Evolutionary conservation across 2,797 vertebrate genomes (phyloP).

Genomic region (Chanos chanos): DNA sequence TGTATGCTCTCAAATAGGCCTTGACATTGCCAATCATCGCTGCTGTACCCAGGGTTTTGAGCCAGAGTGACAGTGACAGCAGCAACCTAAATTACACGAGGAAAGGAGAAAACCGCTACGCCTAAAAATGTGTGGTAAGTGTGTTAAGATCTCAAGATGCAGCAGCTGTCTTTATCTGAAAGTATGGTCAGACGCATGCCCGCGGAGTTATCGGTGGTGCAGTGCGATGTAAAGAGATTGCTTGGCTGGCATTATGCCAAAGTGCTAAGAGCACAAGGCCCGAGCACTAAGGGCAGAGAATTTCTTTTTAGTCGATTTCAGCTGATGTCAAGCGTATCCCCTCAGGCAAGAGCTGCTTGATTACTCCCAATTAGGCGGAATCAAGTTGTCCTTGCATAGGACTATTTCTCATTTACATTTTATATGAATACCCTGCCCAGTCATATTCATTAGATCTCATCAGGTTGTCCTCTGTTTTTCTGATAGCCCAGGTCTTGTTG

Average conservation of each 20-base stretch:
- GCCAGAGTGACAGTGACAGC: slow-evolving; percentile 13
- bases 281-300: too few species aligned
- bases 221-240: not conserved
- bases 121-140: not conserved
- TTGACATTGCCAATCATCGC: slow-evolving; percentile 37
- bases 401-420: not conserved
- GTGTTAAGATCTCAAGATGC: not conserved
- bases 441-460: not conserved
- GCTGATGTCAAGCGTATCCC: not conserved
- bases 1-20: slow-evolving; percentile 21
- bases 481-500: too few species aligned
- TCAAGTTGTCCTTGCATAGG: not conserved
- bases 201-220: not conserved
- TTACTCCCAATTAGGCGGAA: not conserved
- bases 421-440: not conserved
- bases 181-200: not conserved
- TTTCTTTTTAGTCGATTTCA: not conserved
- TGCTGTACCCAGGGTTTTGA: not conserved
- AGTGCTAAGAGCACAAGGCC: not conserved
- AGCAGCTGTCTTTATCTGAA: not conserved
- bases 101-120: not conserved
- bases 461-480: not conserved
- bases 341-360: not conserved
- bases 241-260: not conserved
- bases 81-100: not conserved